Conservation (phyloP, 2,113 vertebrate genomes). For the Uropsilus gracilis region DNA sequence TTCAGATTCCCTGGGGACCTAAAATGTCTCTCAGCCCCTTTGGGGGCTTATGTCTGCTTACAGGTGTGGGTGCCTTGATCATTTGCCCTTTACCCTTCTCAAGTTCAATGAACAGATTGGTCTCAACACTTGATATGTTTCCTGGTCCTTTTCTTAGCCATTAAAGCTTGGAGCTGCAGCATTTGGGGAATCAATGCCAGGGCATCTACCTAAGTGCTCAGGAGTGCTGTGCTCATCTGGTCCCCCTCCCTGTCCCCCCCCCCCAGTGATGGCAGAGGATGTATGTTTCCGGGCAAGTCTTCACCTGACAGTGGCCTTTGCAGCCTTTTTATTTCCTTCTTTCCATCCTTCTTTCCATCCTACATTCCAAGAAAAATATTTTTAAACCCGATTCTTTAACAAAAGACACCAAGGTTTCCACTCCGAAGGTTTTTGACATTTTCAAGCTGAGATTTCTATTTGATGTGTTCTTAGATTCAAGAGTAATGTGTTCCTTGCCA, state of each 20-base stretch:
- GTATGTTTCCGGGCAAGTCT: neutral
- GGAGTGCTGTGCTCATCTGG: neutral
- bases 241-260: no score
- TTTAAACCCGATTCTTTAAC: constrained; percentile 35
- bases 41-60: neutral
- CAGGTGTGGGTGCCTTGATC: neutral
- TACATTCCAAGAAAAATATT: neutral
- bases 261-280: neutral
- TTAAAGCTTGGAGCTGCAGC: constrained; percentile 32
- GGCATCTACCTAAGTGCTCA: neutral
- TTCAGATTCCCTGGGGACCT: neutral
- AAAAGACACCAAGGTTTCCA: neutral
- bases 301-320: neutral
- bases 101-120: neutral
- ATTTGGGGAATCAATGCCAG: neutral
- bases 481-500: neutral
- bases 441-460: constrained; percentile 26
- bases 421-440: constrained; percentile 27
- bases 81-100: constrained; percentile 19
- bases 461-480: neutral
- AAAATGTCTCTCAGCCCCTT: no score
- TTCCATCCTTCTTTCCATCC: neutral
- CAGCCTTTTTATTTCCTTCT: neutral
- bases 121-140: neutral
- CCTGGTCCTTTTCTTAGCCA: neutral